Conservation (phyloP, 2,888 invertebrate genomes). For the Dilophus febrilis region DNA sequence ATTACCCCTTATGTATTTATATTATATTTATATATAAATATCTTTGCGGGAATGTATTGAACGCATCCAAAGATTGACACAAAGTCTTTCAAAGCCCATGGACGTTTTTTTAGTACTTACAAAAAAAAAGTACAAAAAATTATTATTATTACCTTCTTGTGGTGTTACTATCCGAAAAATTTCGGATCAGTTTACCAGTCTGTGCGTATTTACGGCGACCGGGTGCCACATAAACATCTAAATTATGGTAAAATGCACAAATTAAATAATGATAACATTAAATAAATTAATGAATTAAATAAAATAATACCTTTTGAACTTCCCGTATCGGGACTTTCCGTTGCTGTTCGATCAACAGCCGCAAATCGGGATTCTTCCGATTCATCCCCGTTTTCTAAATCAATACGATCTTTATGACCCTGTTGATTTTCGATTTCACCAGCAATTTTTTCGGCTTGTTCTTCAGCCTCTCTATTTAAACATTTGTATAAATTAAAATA, state of each 20-base stretch:
- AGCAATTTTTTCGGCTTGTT: slow-evolving; percentile 75
- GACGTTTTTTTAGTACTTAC: too few species aligned
- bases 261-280: too few species aligned
- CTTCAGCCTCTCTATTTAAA: slow-evolving; percentile 29
- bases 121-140: too few species aligned
- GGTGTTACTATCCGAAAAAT: slow-evolving; percentile 36
- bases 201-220: slow-evolving; percentile 54
- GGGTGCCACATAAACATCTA: slow-evolving; percentile 59
- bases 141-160: slow-evolving; percentile 1
- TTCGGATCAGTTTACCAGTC: slow-evolving; percentile 48
- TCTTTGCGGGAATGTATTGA: too few species aligned
- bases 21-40: too few species aligned
- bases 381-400: slow-evolving; percentile 74
- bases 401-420: slow-evolving; percentile 60
- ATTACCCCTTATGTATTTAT: too few species aligned
- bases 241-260: too few species aligned
- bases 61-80: too few species aligned
- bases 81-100: too few species aligned
- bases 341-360: slow-evolving; percentile 53
- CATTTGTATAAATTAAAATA: too few species aligned
- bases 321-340: slow-evolving; percentile 6
- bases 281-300: too few species aligned
- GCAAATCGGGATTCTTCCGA: slow-evolving; percentile 79
- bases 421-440: slow-evolving; percentile 83
- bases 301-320: too few species aligned